A percentile compares a stretch with the other conserved stretches of the same genome.
Evolutionary conservation across 2,113 vertebrate species (phyloP).

Genomic region (Zosterops hypoxanthus): DNA sequence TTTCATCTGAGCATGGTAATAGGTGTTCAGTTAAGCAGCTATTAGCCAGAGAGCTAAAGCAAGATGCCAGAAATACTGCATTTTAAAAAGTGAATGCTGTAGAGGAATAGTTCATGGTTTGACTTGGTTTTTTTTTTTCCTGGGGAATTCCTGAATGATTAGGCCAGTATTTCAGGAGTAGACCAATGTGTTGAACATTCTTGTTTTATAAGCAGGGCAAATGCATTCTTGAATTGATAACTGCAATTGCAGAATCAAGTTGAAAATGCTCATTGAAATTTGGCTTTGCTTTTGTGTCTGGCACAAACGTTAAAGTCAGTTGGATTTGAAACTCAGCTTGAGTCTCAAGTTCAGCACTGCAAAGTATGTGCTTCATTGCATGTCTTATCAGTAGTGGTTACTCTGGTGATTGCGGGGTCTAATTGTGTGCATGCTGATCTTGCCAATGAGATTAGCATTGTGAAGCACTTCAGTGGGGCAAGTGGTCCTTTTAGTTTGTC

Average conservation of each 20-base stretch:
- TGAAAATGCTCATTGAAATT: neutral
- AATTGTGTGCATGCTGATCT: neutral
- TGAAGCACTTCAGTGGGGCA: neutral
- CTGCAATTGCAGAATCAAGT: neutral
- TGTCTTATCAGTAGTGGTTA: neutral
- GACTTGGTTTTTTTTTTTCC: neutral
- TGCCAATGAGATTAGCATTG: neutral
- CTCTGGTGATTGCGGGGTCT: neutral
- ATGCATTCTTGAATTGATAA: neutral
- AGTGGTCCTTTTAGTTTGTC: neutral
- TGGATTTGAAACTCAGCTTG: neutral
- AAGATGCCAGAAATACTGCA: neutral
- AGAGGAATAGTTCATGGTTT: neutral
- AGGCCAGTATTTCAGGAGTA: neutral
- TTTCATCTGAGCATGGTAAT: neutral
- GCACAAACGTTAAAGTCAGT: neutral
- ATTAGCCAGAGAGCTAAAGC: neutral
- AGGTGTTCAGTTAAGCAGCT: constrained; percentile 2
- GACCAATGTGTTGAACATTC: neutral
- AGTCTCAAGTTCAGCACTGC: neutral
- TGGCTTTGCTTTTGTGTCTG: neutral
- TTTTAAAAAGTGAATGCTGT: neutral
- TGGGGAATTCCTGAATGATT: neutral
- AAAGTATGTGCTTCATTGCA: neutral
- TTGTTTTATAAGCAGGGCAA: neutral